phyloP scores from a whole-genome alignment of 2,113 vertebrate genomes.

The Gobius niger region DNA sequence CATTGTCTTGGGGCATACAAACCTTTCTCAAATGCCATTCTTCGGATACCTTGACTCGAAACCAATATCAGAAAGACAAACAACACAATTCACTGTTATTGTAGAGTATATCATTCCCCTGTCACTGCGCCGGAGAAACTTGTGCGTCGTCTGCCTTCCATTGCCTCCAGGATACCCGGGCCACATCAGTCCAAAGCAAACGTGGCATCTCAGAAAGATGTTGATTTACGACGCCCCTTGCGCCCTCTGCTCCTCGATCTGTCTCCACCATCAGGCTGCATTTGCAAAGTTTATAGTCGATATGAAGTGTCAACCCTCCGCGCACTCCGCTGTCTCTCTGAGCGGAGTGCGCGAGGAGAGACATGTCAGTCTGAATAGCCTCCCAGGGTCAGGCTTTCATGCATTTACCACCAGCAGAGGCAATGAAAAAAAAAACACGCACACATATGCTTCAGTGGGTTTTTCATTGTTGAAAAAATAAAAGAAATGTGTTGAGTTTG shows the following conservation, averaged over 20 bases:
- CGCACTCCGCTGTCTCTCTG: conserved; percentile 20
- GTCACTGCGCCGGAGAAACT: conserved; percentile 48
- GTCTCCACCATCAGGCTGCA: conserved; percentile 58
- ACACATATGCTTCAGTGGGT: neutral
- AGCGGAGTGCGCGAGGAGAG: conserved; percentile 10
- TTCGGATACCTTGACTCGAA: neutral
- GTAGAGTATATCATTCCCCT: conserved; percentile 50
- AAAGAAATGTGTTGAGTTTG: neutral
- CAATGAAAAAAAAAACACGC: neutral
- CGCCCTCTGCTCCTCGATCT: conserved; percentile 61
- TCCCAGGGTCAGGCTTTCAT: neutral
- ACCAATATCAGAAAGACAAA: conserved; percentile 7
- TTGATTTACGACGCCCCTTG: conserved; percentile 71
- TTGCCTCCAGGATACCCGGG: conserved; percentile 49
- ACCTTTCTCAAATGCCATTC: neutral
- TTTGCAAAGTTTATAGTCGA: conserved; percentile 60
- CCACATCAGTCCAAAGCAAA: conserved; percentile 61
- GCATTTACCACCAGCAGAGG: conserved; percentile 2
- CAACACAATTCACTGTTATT: conserved; percentile 27
- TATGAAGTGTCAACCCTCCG: conserved; percentile 53
- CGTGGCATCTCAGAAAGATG: conserved; percentile 71
- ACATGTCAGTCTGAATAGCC: neutral
- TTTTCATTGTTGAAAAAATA: neutral
- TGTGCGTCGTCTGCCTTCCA: conserved; percentile 45
- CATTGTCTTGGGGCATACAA: neutral